Evolutionary conservation across 1,140 invertebrate species (phyloP).

Genomic region (Cotesia chilonis): DNA sequence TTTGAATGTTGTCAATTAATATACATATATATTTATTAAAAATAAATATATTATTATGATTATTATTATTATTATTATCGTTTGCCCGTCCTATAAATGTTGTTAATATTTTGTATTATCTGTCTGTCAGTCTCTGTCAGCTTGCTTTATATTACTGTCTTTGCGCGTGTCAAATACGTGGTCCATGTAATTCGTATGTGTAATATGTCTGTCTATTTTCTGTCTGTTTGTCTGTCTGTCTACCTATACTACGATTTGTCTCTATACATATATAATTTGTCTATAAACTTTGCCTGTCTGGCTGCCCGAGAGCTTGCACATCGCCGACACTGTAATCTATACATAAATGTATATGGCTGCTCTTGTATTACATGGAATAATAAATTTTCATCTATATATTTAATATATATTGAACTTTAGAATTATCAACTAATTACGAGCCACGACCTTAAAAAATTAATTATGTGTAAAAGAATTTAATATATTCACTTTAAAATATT

Average conservation of each 20-base stretch:
- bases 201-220: slow-evolving; percentile 26
- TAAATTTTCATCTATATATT: background rate
- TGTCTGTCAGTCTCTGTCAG: slow-evolving; percentile 35
- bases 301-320: slow-evolving; percentile 36
- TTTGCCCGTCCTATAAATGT: slow-evolving; percentile 35
- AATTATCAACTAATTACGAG: background rate
- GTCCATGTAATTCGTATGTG: slow-evolving; percentile 29
- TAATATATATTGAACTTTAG: background rate
- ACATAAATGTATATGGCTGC: slow-evolving; percentile 13
- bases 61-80: slow-evolving; percentile 18
- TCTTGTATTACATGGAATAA: slow-evolving; percentile 16
- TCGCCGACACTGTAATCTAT: slow-evolving; percentile 19
- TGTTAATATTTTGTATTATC: slow-evolving; percentile 25
- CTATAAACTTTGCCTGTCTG: slow-evolving; percentile 30
- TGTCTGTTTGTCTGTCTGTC: slow-evolving; percentile 29
- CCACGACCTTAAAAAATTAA: background rate
- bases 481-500: background rate
- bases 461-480: background rate
- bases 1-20: slow-evolving; percentile 27
- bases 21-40: slow-evolving; percentile 3
- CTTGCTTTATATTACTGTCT: slow-evolving; percentile 33
- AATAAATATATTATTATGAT: no score
- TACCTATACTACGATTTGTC: slow-evolving; percentile 10
- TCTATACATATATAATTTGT: slow-evolving; percentile 27
- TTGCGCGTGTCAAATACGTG: slow-evolving; percentile 27